Evolutionary conservation across 2,888 invertebrate genomes (phyloP).

Genomic region (Drosophila tripunctata): DNA sequence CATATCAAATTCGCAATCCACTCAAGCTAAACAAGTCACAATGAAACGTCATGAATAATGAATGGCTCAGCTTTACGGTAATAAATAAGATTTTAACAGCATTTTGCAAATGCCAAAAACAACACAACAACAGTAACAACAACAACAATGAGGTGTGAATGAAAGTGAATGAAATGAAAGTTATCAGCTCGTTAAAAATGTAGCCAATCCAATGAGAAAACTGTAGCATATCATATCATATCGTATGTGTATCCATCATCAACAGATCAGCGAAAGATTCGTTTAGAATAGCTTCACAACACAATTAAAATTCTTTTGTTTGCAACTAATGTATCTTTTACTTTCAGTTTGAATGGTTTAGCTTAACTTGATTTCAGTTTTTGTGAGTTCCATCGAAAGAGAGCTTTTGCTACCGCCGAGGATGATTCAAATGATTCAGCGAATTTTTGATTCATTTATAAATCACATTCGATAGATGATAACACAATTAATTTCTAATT

Average conservation of each 20-base stretch:
- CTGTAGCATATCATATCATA: slow-evolving; percentile 33
- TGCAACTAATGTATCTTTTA: slow-evolving; percentile 62
- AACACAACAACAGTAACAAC: not conserved
- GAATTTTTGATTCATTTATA: not conserved
- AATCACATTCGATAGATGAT: slow-evolving; percentile 40
- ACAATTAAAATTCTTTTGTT: slow-evolving; percentile 73
- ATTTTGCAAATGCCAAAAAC: slow-evolving; percentile 49
- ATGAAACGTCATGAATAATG: slow-evolving; percentile 33
- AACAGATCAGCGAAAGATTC: slow-evolving; percentile 34
- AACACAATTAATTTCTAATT: slow-evolving; percentile 60
- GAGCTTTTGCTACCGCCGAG: slow-evolving; percentile 47
- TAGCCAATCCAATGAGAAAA: slow-evolving; percentile 40
- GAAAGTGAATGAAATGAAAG: slow-evolving; percentile 73
- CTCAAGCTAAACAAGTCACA: not conserved
- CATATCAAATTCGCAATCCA: slow-evolving; percentile 48
- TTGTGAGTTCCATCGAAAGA: slow-evolving; percentile 16
- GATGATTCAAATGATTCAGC: slow-evolving; percentile 43
- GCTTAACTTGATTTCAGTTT: slow-evolving; percentile 40
- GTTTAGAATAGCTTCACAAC: slow-evolving; percentile 52
- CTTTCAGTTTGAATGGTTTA: slow-evolving; percentile 55
- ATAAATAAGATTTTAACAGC: slow-evolving; percentile 43
- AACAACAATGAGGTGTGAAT: slow-evolving; percentile 59
- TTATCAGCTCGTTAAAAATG: slow-evolving; percentile 51
- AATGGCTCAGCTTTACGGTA: slow-evolving; percentile 29
- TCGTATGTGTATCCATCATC: slow-evolving; percentile 30